Evolutionary conservation across 2,113 vertebrate genomes (phyloP), one percentile per base, ranked within the genome.

Genomic region (Fregetta grallaria): DNA sequence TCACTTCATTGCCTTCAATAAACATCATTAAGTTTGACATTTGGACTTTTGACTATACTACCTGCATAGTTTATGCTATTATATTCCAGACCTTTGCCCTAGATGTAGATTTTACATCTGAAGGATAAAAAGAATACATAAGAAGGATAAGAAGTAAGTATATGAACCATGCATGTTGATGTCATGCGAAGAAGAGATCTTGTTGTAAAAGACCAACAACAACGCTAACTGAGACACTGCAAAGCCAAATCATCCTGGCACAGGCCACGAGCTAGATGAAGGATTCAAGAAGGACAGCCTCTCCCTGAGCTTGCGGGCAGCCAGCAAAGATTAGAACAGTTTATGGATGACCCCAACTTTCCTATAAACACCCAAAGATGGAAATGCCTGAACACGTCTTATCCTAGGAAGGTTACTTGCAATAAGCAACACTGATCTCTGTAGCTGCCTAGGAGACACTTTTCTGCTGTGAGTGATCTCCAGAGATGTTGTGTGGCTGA

Each of bases 141-240:
- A 75, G 40, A 73, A 78, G 15, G 27, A 10, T 15, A 66, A 58
- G 38, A 79, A 75, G 11, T 25, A 56, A 66, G 34, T 30, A 16
- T 9, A 34, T 3, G 26, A 84, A 44, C 19, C 40, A 17, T 6
- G 13, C 55, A 34, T 0, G 1, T 11, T 3, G 10, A 50, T 38
- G 29, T 29, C 52, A 53, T 8, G 4, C 0, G 0, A 78, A 3
- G 34, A 68, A 16, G 13, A 63, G 42, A 62, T 42, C 13, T 50
- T 44, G 6, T 11, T 68, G 44, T 50, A 62, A 45, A 62, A 85
- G 77, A 44, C 38, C 23, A 75, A 17, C 27, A 65, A 4, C 45
- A 20, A 21, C 0, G 4, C 40, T 40, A 15, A 72, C 0, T 0
- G 45, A 61, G 49, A 91, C 23, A 47, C 14, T 0, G 0, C 2